phyloP scores from a whole-genome alignment of 2,113 vertebrate genomes.

The Esox niger region DNA sequence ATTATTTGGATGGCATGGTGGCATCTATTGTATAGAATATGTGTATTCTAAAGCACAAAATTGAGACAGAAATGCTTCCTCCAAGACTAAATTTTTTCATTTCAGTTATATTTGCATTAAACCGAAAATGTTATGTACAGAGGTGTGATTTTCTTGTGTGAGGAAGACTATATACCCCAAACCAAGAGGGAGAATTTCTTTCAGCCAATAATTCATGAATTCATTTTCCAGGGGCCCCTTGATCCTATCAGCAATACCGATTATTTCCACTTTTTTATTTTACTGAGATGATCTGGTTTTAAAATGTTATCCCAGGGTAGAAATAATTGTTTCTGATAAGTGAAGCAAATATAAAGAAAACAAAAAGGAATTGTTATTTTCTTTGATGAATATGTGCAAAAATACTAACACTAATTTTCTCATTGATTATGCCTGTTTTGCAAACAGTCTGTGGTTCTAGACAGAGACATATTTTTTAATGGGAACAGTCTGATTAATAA shows the following conservation, averaged over 20 bases:
- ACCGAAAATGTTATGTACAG: background rate
- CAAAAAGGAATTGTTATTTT: no score
- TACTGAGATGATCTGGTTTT: conserved; percentile 1
- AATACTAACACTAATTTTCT: no score
- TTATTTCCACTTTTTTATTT: background rate
- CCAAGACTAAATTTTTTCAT: background rate
- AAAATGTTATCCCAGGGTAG: conserved; percentile 7
- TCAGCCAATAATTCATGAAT: conserved; percentile 7
- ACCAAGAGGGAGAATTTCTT: conserved; percentile 12
- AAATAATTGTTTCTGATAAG: conserved; percentile 30
- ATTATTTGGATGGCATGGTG: no score
- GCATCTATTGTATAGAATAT: no score
- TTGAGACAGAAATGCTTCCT: no score
- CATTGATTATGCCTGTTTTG: no score
- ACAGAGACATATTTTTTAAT: background rate
- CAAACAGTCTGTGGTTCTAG: background rate
- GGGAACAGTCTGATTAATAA: no score
- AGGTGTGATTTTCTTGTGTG: conserved; percentile 16
- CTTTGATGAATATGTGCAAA: conserved; percentile 1
- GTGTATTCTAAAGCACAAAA: no score
- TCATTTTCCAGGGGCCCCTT: conserved; percentile 7
- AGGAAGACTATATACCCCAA: conserved; percentile 23
- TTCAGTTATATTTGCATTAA: conserved; percentile 1
- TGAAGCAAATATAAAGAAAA: no score
- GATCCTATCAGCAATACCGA: background rate